These are phyloP conservation scores for Chrysina gloriosa DNA, from an alignment of 2,888 invertebrate genomes.

Conservation along the genomic window DNA sequence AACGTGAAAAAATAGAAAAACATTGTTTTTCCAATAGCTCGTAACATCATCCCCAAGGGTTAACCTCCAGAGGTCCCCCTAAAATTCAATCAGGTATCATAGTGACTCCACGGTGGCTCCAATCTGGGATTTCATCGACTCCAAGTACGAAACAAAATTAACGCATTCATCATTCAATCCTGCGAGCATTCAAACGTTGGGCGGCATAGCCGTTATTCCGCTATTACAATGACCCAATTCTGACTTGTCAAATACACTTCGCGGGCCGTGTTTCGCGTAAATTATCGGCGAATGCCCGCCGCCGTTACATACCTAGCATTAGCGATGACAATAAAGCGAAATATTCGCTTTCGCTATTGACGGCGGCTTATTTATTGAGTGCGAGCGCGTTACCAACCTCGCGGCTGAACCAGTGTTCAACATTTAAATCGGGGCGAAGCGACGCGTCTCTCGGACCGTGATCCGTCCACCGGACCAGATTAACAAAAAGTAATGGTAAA, in stretches of 20 bases:
- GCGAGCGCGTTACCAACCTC: constrained; percentile 1
- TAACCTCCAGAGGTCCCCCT: no score
- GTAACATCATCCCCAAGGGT: no score
- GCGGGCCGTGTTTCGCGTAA: constrained; percentile 42
- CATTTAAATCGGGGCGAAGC: background rate
- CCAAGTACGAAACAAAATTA: no score
- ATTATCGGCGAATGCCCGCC: constrained; percentile 32
- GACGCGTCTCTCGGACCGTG: background rate
- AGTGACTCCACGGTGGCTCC: no score
- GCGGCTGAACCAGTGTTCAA: constrained; percentile 8
- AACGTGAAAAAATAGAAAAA: no score
- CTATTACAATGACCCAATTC: constrained; percentile 43
- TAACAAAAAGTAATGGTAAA: background rate
- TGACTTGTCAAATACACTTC: constrained; percentile 45
- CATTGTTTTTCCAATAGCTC: no score
- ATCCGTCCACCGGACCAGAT: background rate
- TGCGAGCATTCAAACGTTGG: no score
- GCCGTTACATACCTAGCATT: background rate
- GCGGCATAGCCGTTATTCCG: no score
- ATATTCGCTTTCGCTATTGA: constrained; percentile 36
- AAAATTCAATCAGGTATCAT: no score
- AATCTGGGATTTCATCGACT: no score
- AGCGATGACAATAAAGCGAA: constrained; percentile 33
- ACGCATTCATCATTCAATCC: no score
- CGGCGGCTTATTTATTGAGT: constrained; percentile 36